Percentiles rank a stretch among this genome's conserved stretches.
Evolutionary conservation across 2,113 vertebrate species (phyloP).

Genomic region (Carassius carassius): DNA sequence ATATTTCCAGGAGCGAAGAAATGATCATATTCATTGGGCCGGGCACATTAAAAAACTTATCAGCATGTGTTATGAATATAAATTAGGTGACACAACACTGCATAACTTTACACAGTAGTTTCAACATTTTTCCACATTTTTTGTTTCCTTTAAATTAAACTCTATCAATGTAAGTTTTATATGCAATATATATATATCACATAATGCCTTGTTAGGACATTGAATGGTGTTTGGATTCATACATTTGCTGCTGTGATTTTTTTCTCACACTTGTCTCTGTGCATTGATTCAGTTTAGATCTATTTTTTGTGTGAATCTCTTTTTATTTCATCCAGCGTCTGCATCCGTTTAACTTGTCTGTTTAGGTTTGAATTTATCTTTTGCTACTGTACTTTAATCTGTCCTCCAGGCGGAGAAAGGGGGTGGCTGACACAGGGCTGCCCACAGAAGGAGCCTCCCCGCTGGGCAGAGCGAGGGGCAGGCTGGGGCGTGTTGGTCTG

Average conservation of each 20-base stretch:
- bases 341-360: background rate
- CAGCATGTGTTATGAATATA: background rate
- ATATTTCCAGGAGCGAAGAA: background rate
- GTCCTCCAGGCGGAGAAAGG: no score
- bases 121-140: no score
- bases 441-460: no score
- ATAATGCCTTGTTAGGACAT: background rate
- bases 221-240: background rate
- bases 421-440: no score
- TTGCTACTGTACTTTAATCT: no score
- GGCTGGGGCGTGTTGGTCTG: no score
- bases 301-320: background rate
- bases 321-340: background rate
- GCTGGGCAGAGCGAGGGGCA: no score
- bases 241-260: background rate
- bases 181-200: no score
- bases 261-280: constrained; percentile 4
- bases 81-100: background rate
- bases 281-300: background rate
- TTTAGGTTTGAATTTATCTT: background rate
- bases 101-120: background rate
- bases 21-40: background rate
- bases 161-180: no score
- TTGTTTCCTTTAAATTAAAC: no score
- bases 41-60: background rate